A percentile compares a stretch with the other conserved stretches of the same genome.
These are phyloP conservation scores for Etheostoma perlongum DNA, from an alignment of 2,797 vertebrate genomes.

Conservation along the genomic window DNA sequence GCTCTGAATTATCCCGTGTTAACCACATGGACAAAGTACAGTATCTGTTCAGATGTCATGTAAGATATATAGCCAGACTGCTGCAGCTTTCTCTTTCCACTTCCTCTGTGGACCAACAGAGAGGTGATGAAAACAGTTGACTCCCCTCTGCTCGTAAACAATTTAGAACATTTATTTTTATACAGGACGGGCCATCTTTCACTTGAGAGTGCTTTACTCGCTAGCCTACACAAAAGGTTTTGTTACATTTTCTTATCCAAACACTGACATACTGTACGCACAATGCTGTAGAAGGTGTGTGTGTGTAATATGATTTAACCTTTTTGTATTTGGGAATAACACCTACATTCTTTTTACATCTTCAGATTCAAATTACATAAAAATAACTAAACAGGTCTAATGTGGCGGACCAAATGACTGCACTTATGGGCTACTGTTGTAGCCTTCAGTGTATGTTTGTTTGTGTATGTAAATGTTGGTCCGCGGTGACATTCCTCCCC, in stretches of 20 bases:
- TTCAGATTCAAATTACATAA: constrained; percentile 4
- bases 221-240: constrained; percentile 25
- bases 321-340: background rate
- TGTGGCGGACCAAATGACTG: background rate
- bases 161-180: constrained; percentile 36
- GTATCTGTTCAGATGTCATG: constrained; percentile 43
- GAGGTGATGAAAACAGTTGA: constrained; percentile 61
- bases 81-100: constrained; percentile 45
- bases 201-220: constrained; percentile 16
- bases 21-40: constrained; percentile 22
- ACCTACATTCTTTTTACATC: background rate
- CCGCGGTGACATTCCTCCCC: constrained; percentile 73
- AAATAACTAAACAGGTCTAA: constrained; percentile 3
- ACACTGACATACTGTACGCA: background rate
- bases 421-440: constrained; percentile 11
- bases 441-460: constrained; percentile 45
- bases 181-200: constrained; percentile 16
- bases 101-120: constrained; percentile 57
- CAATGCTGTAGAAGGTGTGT: background rate
- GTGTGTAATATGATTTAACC: background rate
- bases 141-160: constrained; percentile 51
- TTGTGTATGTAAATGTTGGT: constrained; percentile 64
- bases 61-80: constrained; percentile 26
- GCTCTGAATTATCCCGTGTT: constrained; percentile 2
- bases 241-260: constrained; percentile 28